These are phyloP conservation scores for Criorhina ranunculi DNA, from an alignment of 2,888 invertebrate genomes.

Conservation along the genomic window DNA sequence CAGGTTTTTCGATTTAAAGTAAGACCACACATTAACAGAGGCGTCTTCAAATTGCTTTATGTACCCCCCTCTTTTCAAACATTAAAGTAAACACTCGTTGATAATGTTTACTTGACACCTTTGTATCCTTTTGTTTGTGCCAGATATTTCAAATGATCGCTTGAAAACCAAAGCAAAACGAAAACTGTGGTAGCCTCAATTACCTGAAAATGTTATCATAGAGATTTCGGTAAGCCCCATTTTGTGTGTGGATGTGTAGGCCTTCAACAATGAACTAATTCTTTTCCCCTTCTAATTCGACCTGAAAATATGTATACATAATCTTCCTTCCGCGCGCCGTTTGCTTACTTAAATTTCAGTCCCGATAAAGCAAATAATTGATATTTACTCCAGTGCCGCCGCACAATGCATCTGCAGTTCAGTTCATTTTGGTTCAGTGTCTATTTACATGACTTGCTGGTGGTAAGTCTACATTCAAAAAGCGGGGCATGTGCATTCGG, in stretches of 20 bases:
- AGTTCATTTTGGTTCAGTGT: conserved; percentile 9
- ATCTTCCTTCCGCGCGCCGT: not conserved
- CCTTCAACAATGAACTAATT: conserved; percentile 40
- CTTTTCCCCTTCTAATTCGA: not conserved
- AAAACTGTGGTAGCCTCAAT: conserved; percentile 29
- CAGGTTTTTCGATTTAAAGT: no score
- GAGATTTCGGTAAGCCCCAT: not conserved
- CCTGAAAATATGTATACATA: not conserved
- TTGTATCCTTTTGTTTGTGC: conserved; percentile 1
- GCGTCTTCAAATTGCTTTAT: no score
- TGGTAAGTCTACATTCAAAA: conserved; percentile 25
- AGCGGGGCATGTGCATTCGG: conserved; percentile 56
- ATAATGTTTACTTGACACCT: not conserved
- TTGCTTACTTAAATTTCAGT: conserved; percentile 54
- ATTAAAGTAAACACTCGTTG: no score
- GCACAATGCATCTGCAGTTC: conserved; percentile 51
- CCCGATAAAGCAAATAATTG: conserved; percentile 71
- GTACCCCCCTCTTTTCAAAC: no score
- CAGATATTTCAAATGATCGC: not conserved
- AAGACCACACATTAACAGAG: no score
- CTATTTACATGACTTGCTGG: conserved; percentile 36
- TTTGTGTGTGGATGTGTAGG: not conserved
- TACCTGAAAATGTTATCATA: conserved; percentile 44
- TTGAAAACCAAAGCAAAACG: no score
- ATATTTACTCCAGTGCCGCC: conserved; percentile 55